A percentile compares a stretch with the other conserved stretches of the same genome.
phyloP scores from a whole-genome alignment of 2,113 vertebrate species.

The Orycteropus afer region DNA sequence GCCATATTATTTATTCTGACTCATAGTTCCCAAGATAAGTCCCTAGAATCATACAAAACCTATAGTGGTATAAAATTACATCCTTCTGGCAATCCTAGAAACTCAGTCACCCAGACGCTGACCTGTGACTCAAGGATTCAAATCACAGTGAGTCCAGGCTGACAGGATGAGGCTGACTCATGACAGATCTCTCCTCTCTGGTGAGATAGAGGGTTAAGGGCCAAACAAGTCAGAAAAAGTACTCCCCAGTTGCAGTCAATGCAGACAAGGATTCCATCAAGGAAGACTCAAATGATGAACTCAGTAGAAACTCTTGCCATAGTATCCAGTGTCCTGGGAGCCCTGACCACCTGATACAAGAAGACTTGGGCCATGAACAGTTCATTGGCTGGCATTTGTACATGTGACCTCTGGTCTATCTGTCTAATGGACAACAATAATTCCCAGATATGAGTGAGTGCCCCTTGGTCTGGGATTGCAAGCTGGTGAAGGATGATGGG shows the following conservation, averaged over 20 bases:
- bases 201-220: background rate
- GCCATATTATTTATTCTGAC: background rate
- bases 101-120: background rate
- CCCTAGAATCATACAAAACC: background rate
- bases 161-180: background rate
- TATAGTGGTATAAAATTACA: background rate
- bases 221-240: background rate
- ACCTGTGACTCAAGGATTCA: background rate
- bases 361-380: rapidly evolving
- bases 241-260: background rate
- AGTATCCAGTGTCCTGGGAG: background rate
- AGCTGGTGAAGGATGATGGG: background rate
- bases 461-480: background rate
- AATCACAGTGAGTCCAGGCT: rapidly evolving
- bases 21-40: conserved; percentile 2
- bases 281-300: background rate
- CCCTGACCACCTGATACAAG: background rate
- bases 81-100: background rate
- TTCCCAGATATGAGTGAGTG: background rate
- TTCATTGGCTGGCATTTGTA: background rate
- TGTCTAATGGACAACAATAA: background rate
- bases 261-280: background rate
- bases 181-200: background rate
- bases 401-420: background rate
- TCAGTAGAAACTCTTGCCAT: background rate